These are phyloP conservation scores for Chaetodon trifasciatus DNA, from an alignment of 2,797 vertebrate genomes.

Conservation along the genomic window DNA sequence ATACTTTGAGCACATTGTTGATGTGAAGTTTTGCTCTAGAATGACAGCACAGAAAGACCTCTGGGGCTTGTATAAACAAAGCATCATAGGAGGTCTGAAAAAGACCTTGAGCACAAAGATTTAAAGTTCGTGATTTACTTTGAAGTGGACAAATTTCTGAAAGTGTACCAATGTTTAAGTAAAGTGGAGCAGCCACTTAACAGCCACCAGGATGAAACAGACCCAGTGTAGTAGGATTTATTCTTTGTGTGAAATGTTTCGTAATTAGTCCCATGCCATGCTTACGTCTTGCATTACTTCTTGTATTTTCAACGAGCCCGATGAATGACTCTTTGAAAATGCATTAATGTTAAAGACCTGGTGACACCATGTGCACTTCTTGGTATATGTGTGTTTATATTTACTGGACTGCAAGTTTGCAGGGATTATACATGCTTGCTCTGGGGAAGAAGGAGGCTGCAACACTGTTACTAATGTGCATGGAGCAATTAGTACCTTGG, in stretches of 20 bases:
- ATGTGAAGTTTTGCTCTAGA: conserved; percentile 1
- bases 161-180: not conserved
- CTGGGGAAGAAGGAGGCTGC: not conserved
- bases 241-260: conserved; percentile 3
- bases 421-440: conserved; percentile 1
- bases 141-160: not conserved
- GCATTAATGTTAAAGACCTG: not conserved
- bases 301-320: not conserved
- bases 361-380: not conserved
- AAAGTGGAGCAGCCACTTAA: conserved; percentile 10
- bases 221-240: not conserved
- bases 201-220: conserved; percentile 11
- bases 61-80: conserved; percentile 1
- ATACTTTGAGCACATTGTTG: not conserved
- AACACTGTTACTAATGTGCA: not conserved
- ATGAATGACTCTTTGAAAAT: conserved; percentile 1
- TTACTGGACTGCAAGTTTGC: not conserved
- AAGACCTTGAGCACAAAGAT: not conserved
- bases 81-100: not conserved
- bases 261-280: not conserved
- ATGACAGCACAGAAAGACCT: not conserved
- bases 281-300: not conserved
- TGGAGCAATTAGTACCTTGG: not conserved
- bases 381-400: not conserved
- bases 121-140: conserved; percentile 4